phyloP scores from a whole-genome alignment of 2,888 invertebrate genomes.

The Cryptosula pallasiana region DNA sequence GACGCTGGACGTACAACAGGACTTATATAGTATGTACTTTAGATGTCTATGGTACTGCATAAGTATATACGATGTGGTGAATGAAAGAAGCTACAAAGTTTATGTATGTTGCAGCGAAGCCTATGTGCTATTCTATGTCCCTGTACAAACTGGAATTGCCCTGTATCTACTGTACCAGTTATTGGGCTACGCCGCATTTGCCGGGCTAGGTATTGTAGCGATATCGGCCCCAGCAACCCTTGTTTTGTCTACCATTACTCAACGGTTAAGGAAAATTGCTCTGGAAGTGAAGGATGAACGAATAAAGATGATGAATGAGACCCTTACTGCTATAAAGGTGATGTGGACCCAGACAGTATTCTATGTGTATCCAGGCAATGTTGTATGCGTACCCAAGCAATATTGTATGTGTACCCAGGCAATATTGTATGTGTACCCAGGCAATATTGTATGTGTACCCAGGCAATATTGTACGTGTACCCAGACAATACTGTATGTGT shows the following conservation, averaged over 20 bases:
- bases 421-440: no score
- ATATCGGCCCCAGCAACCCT: conserved; percentile 71
- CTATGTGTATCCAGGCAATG: no score
- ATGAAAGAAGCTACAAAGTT: no score
- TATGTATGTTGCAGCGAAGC: background rate
- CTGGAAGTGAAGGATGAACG: conserved; percentile 45
- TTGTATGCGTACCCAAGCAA: no score
- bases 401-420: no score
- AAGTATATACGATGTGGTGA: no score
- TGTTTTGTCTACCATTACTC: conserved; percentile 62
- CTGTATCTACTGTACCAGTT: conserved; percentile 48
- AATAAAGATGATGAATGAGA: conserved; percentile 48
- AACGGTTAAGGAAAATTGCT: conserved; percentile 34
- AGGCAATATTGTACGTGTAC: no score
- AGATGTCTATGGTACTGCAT: no score
- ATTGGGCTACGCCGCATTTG: conserved; percentile 71
- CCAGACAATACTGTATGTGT: no score
- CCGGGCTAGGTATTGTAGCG: conserved; percentile 84
- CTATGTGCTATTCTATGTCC: conserved; percentile 30
- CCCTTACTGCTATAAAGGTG: conserved; percentile 51
- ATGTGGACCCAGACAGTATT: no score
- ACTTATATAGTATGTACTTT: background rate
- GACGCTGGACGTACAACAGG: conserved; percentile 41
- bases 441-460: no score
- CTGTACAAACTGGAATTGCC: conserved; percentile 38